Conservation (phyloP, 1,140 invertebrate species). For the Leptestheria dahalacensis region DNA sequence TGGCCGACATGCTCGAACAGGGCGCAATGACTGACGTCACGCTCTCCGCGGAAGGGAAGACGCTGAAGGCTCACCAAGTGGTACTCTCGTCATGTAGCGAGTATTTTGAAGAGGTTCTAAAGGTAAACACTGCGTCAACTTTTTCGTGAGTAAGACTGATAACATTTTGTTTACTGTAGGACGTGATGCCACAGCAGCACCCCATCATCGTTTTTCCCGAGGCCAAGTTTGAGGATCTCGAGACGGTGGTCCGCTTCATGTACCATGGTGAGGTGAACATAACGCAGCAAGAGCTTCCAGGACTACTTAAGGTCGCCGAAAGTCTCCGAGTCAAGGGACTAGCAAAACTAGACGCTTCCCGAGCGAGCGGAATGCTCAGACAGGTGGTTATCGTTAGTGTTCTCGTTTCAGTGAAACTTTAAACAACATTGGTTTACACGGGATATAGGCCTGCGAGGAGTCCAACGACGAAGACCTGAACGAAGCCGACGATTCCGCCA, state of each 20-base stretch:
- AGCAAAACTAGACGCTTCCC: conserved; percentile 13
- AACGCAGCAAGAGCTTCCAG: conserved; percentile 23
- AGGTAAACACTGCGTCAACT: not conserved
- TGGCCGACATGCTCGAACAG: conserved; percentile 50
- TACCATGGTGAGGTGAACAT: conserved; percentile 28
- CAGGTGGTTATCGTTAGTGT: too few species aligned
- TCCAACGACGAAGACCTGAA: not conserved
- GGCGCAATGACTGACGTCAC: conserved; percentile 55
- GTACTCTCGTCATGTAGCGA: conserved; percentile 40
- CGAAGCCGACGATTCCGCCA: not conserved
- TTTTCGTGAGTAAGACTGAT: not conserved
- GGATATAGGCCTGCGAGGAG: not conserved
- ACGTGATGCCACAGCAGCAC: conserved; percentile 24
- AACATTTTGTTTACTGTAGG: not conserved
- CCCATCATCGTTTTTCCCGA: conserved; percentile 27
- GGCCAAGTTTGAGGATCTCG: conserved; percentile 25
- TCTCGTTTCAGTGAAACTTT: too few species aligned
- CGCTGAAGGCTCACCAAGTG: conserved; percentile 37
- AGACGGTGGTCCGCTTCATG: conserved; percentile 27
- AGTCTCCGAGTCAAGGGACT: conserved; percentile 25
- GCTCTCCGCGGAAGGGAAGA: conserved; percentile 51
- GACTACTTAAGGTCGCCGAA: conserved; percentile 24
- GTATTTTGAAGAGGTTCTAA: conserved; percentile 39
- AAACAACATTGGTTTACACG: too few species aligned
- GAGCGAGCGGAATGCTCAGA: not conserved